Base-by-base conservation (phyloP, 2,888 invertebrate genomes). In the Podotricha telesiphe region DNA sequence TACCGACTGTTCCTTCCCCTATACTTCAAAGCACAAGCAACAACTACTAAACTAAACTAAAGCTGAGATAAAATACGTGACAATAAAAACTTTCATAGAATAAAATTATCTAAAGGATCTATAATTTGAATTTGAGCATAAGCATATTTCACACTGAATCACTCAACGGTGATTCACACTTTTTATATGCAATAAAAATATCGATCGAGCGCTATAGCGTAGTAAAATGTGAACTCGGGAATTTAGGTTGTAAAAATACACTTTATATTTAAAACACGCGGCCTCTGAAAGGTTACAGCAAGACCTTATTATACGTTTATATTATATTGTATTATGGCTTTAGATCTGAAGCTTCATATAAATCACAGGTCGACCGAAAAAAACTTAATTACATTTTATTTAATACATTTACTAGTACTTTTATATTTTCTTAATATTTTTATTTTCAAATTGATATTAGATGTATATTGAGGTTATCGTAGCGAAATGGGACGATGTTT, bases 131-230 rank as follows among this genome's bases (percentile, higher is more conserved):
- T 28, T n/a, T n/a, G n/a, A n/a, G 28, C 48, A 51, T 45, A 6
- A 45, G 15, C 45, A 61, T 15, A 67, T 28, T 53, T 45, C 51
- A 67, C 58, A 70, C 22, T 34, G 15, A 15, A 53, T 40, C 65
- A 68, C 71, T 63, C 63, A 55, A 45, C 28, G 67, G 5, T 71
- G 63, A 69, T 55, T 69, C 71, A 66, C 63, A 69, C 34, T 20
- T 69, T 71, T 73, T 74, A 73, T 70, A 65, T 50, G 67, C 68
- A 56, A 64, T 75, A 67, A 74, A 75, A 75, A 73, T 73, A 73
- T 72, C 68, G 70, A 65, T 69, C 72, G 67, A 67, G 69, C 62
- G 61, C 17, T 47, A 28, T 28, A 28, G 55, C 65, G 64, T 61
- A 64, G 65, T 70, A 66, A 71, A 69, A 64, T 69, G 55, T 37